Evolutionary conservation across 2,113 vertebrate species (phyloP), one percentile per base, ranked within the genome.

Genomic region (Chauna torquata): DNA sequence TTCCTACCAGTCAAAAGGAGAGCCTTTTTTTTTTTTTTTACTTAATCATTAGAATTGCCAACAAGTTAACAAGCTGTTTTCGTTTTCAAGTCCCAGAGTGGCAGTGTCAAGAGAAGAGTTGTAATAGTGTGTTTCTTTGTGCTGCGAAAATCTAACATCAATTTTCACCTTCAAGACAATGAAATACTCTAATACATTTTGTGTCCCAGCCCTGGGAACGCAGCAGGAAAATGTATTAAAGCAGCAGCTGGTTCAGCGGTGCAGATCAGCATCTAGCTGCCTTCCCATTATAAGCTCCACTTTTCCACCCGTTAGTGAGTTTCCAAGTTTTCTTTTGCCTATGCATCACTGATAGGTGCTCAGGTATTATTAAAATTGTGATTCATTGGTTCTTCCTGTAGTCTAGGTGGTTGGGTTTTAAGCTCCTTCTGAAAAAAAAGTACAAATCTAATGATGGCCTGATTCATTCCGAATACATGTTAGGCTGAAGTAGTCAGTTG

Each of bases 1-100:
- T 68, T 82, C 58, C 28, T 85, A 16, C 24, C 38, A 30, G 44
- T 77, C 85, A 76, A 82, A 61, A 82, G 54, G 58, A 89, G 44
- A 92, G 28, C 38, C 76, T 91, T 93, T 66, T 1, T 6, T 25
- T 65, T 45, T 78, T 50, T 55, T 61, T 52, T 77, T 58, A n/a
- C 61, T 61, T 91, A 83, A 90, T 66, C 47, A 61, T 80, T 69
- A 84, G 49, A 80, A 69, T 76, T 95, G 82, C 52, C 94, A 88
- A 78, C 84, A 86, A 90, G 40, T 88, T 95, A 91, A 91, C 47
- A 74, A 80, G 74, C 75, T 75, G 90, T 34, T 97, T 91, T 86
- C 4, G 5, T 91, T 96, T 93, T 44, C 54, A 47, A 79, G 76
- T 80, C 88, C 70, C 92, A 19, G 71, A 86, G 81, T 45, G 82